Conservation (phyloP, 2,797 vertebrate genomes). For the Micrastur ruficollis region DNA sequence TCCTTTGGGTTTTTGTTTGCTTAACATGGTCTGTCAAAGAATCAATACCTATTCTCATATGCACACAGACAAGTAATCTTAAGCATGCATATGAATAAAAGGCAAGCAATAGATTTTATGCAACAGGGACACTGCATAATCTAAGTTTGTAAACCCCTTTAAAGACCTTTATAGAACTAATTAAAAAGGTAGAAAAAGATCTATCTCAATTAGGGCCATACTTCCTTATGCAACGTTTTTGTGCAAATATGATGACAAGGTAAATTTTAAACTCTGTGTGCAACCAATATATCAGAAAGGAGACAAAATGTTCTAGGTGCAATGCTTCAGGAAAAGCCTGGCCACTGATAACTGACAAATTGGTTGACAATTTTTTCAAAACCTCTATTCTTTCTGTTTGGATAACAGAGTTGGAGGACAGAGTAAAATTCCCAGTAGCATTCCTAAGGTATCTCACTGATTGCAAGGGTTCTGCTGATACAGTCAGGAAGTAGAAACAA, state of each 20-base stretch:
- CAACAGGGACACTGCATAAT: constrained; percentile 7
- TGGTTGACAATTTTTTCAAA: background rate
- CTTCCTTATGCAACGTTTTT: background rate
- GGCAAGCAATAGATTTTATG: constrained; percentile 24
- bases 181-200: background rate
- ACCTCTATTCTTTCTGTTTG: background rate
- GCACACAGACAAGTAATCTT: constrained; percentile 36
- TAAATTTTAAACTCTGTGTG: background rate
- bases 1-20: constrained; percentile 44
- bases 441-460: background rate
- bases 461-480: background rate
- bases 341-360: background rate
- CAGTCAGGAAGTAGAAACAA: background rate
- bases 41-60: constrained; percentile 46
- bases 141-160: background rate
- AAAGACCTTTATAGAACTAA: constrained; percentile 6
- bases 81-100: constrained; percentile 38
- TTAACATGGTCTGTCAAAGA: constrained; percentile 12
- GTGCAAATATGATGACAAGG: background rate
- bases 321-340: background rate
- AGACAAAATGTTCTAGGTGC: background rate
- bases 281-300: background rate
- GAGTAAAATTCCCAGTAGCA: background rate
- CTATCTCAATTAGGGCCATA: background rate
- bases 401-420: too few species aligned